Evolutionary conservation across 2,797 vertebrate genomes (phyloP), one percentile per base, ranked within the genome.

Genomic region (Austrolebias charrua): DNA sequence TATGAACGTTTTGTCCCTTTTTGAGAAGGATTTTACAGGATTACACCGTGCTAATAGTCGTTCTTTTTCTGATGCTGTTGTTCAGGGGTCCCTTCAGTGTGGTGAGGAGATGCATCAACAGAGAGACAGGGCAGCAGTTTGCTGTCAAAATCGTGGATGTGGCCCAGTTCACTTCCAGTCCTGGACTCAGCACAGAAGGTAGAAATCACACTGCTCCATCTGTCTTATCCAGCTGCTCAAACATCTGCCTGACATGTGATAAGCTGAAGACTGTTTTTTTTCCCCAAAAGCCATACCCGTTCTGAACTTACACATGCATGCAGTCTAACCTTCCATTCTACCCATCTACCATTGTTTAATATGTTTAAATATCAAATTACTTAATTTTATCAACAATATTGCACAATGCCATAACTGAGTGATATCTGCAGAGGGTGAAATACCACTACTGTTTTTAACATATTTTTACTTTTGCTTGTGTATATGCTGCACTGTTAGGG

Each of bases 171-270:
- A 99, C 97, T 70, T 98, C 97, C 91, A 99, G 97, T 80, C 97
- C 97, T 75, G 97, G 97, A 75, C 95, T 99, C 94, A 99, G 97
- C 93, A 99, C 97, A 79, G 97, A 99, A 92, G 97, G 97, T 98
- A 93, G 9, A 33, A 4, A 24, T 45, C 20, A 31, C 16, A 19
- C 18, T 47, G 38, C 28, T 42, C 13, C 40, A 3, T 28, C 19
- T 28, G 35, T 43, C 47, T 18, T 55, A 54, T 58, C 1, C 1
- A 4, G 31, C 7, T 33, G 44, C 40, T 48, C 40, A 24, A 38
- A 15, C 55, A 56, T 20, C 43, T 8, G 24, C 35, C 29, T 20
- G 2, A 24, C 24, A 24, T 24, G 1, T 24, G 24, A 24, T 24
- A 24, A 24, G 24, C 3, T 24, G 24, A 24, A 24, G 24, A 24